Evolutionary conservation across 2,113 vertebrate species (phyloP), one percentile per base, ranked within the genome.

Genomic region (Laterallus jamaicensis): DNA sequence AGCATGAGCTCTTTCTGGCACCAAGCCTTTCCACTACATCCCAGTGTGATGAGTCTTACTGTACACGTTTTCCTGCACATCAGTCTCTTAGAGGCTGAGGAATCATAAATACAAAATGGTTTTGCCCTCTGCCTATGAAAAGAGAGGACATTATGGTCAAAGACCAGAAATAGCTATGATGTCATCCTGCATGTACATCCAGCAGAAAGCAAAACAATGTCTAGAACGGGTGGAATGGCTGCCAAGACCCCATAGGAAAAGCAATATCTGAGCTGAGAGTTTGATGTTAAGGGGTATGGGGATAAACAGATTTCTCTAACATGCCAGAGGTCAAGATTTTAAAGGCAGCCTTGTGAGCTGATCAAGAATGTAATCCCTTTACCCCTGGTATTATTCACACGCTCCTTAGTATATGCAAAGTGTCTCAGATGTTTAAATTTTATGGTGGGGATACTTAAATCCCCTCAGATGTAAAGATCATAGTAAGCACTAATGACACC

Each of bases 161-260:
- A 91, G 70, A 39, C 28, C 39, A 69, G 60, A 87, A 80, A 92
- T 54, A 71, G 73, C 59, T 54, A 81, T 66, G 78, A 80, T 62
- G 37, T 83, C 77, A 87, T 31, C 32, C 58, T n/a, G 49, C 4
- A 0, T 17, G 32, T 76, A 86, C 62, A 64, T 60, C 47, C 89
- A 92, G 40, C 67, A 75, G 73, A 92, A 92, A 89, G 62, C 56
- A 92, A 86, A 82, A 93, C 73, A 83, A n/a, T 63, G 68, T 63
- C 77, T 77, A 68, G 35, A 85, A 55, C 0, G 3, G 15, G 42
- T 26, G 42, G 67, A 83, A 78, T 26, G 37, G 32, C 58, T 95
- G 89, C 77, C 88, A 93, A 83, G 81, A 89, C 24, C 56, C 21
- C 47, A 7, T 8, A 64, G 59, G n/a, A 79, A 93, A 83, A 86